A percentile compares a stretch with the other conserved stretches of the same genome.
Evolutionary conservation across 2,888 invertebrate species (phyloP).

Genomic region (Tetrapedia diversipes): DNA sequence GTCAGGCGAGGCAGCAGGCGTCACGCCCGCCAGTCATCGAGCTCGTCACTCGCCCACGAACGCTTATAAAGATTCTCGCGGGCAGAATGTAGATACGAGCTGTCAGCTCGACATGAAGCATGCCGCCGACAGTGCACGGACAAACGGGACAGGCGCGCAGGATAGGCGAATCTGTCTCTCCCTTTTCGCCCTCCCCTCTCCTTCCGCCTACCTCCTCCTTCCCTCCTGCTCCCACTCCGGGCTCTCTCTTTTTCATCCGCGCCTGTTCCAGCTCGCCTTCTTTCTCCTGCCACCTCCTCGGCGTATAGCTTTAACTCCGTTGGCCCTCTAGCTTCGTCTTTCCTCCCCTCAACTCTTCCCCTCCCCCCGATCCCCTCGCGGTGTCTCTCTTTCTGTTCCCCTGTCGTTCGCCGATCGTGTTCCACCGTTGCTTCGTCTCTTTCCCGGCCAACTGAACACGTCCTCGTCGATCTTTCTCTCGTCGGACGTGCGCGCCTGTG

Average conservation of each 20-base stretch:
- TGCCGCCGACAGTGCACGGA: constrained; percentile 72
- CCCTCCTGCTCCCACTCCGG: constrained; percentile 20
- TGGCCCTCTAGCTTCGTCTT: background rate
- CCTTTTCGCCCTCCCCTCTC: constrained; percentile 37
- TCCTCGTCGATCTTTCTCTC: constrained; percentile 48
- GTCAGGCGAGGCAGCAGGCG: constrained; percentile 69
- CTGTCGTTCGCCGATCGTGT: constrained; percentile 33
- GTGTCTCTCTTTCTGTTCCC: too few species aligned
- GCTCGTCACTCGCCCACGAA: constrained; percentile 76
- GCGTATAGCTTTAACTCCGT: background rate
- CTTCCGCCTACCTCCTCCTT: constrained; percentile 12
- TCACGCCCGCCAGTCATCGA: constrained; percentile 77
- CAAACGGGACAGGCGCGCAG: constrained; percentile 66
- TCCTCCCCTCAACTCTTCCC: background rate
- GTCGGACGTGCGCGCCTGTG: constrained; percentile 41
- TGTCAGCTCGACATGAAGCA: constrained; percentile 75
- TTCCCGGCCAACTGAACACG: constrained; percentile 46
- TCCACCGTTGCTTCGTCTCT: constrained; percentile 41
- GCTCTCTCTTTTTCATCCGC: constrained; percentile 16
- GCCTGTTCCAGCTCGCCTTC: background rate
- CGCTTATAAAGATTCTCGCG: constrained; percentile 76
- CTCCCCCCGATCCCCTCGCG: background rate
- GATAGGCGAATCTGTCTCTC: constrained; percentile 66
- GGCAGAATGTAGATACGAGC: constrained; percentile 75
- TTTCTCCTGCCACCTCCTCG: background rate